A percentile compares a stretch with the other conserved stretches of the same genome.
phyloP scores from a whole-genome alignment of 37 sponge, comb jelly and placozoan species.

The Aphrocallistes beatrix region DNA sequence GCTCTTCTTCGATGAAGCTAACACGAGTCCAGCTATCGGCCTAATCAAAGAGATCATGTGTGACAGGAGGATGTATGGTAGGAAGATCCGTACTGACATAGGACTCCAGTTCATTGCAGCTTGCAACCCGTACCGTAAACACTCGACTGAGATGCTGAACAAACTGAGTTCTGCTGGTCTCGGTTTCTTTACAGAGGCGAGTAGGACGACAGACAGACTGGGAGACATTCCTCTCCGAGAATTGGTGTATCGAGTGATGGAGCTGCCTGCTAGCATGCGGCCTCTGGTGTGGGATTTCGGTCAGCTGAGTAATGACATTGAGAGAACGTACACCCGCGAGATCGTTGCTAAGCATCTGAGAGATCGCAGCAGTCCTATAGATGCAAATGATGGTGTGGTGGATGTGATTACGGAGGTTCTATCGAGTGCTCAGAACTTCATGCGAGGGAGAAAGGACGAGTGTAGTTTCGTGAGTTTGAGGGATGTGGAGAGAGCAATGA shows the following conservation, averaged over 20 bases:
- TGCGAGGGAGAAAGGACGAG: slow-evolving; percentile 69
- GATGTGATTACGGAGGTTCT: slow-evolving; percentile 35
- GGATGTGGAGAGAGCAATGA: slow-evolving; percentile 51
- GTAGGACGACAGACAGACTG: slow-evolving; percentile 4
- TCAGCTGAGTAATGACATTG: slow-evolving; percentile 48
- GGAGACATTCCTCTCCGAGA: slow-evolving; percentile 63
- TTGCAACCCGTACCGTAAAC: slow-evolving; percentile 74
- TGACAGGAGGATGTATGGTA: slow-evolving; percentile 70
- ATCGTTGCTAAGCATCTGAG: slow-evolving; percentile 69
- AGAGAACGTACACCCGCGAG: slow-evolving; percentile 46
- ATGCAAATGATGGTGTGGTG: not conserved
- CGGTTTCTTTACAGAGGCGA: not conserved
- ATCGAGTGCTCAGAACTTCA: slow-evolving; percentile 52
- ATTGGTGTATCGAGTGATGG: slow-evolving; percentile 83
- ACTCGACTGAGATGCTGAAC: not conserved
- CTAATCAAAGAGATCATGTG: slow-evolving; percentile 98
- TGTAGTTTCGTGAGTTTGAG: slow-evolving; percentile 58
- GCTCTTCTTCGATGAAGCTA: slow-evolving; percentile 98
- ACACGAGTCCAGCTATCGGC: slow-evolving; percentile 84
- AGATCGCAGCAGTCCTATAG: not conserved
- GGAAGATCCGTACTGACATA: slow-evolving; percentile 45
- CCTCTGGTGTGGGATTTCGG: slow-evolving; percentile 95
- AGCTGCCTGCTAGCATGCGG: slow-evolving; percentile 74
- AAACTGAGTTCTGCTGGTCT: slow-evolving; percentile 18
- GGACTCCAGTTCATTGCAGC: slow-evolving; percentile 81